Conservation (phyloP, 2,113 vertebrate genomes). For the Seriola rivoliana region DNA sequence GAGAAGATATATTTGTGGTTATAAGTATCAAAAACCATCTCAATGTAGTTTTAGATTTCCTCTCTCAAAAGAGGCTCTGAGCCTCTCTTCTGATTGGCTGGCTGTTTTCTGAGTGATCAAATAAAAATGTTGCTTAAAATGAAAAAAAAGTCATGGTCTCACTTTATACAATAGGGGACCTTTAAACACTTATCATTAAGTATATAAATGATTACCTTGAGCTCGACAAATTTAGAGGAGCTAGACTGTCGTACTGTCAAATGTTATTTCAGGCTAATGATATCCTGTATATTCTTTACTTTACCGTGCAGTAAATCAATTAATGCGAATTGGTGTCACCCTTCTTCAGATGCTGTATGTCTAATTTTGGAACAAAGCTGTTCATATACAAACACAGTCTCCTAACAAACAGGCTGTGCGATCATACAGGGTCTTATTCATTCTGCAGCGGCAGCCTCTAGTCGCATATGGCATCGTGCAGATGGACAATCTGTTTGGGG, state of each 20-base stretch:
- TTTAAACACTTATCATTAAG: constrained; percentile 5
- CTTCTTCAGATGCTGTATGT: constrained; percentile 25
- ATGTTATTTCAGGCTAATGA: constrained; percentile 35
- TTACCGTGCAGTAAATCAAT: constrained; percentile 50
- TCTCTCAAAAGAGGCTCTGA: no score
- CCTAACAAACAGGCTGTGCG: constrained; percentile 45
- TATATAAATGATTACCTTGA: constrained; percentile 34
- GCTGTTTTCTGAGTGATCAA: no score
- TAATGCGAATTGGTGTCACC: constrained; percentile 43
- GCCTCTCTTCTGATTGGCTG: no score
- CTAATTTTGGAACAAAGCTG: constrained; percentile 62
- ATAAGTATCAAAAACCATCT: no score
- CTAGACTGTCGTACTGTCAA: constrained; percentile 33
- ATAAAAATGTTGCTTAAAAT: no score
- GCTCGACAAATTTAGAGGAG: constrained; percentile 24
- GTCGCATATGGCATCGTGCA: constrained; percentile 73
- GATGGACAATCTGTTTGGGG: constrained; percentile 75
- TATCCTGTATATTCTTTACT: constrained; percentile 34
- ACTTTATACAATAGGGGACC: no score
- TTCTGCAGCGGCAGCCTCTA: constrained; percentile 52
- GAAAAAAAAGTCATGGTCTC: no score
- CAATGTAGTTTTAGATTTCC: no score
- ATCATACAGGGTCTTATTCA: constrained; percentile 41
- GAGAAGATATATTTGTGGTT: no score
- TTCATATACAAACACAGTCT: constrained; percentile 48